Percentiles rank a stretch among this genome's conserved stretches.
These are phyloP conservation scores for Drosophila falleni DNA, from an alignment of 2,888 invertebrate species.

Conservation along the genomic window DNA sequence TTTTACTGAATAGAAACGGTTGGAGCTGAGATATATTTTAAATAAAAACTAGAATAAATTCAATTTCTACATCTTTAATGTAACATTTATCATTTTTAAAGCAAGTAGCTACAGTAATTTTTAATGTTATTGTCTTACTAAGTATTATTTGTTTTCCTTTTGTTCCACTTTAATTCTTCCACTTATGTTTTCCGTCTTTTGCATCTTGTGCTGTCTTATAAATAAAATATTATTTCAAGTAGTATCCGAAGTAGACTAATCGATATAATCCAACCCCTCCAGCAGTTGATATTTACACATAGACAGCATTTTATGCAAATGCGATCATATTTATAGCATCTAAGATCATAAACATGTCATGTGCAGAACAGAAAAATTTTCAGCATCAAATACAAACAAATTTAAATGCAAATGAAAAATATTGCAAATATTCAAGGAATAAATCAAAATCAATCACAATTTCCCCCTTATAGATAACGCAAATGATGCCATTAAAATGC, in stretches of 20 bases:
- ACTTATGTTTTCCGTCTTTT: not conserved
- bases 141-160: too few relatives aligned
- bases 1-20: not conserved
- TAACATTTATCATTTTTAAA: too few relatives aligned
- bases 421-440: slow-evolving; percentile 42
- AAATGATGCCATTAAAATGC: slow-evolving; percentile 63
- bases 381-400: slow-evolving; percentile 44
- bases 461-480: slow-evolving; percentile 30
- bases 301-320: slow-evolving; percentile 59
- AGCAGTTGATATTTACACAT: slow-evolving; percentile 48
- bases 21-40: not conserved
- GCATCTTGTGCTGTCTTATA: not conserved
- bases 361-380: slow-evolving; percentile 18
- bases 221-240: not conserved
- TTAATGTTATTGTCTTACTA: too few relatives aligned
- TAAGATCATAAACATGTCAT: slow-evolving; percentile 66
- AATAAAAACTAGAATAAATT: too few relatives aligned
- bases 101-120: too few relatives aligned
- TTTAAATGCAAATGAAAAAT: slow-evolving; percentile 71
- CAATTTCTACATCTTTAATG: not conserved
- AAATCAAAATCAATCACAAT: slow-evolving; percentile 50
- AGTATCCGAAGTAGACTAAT: slow-evolving; percentile 3
- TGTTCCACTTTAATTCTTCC: not conserved
- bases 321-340: slow-evolving; percentile 39
- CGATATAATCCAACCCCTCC: not conserved